Base-by-base conservation (phyloP, 2,888 invertebrate genomes). In the Cheilosia urbana region DNA sequence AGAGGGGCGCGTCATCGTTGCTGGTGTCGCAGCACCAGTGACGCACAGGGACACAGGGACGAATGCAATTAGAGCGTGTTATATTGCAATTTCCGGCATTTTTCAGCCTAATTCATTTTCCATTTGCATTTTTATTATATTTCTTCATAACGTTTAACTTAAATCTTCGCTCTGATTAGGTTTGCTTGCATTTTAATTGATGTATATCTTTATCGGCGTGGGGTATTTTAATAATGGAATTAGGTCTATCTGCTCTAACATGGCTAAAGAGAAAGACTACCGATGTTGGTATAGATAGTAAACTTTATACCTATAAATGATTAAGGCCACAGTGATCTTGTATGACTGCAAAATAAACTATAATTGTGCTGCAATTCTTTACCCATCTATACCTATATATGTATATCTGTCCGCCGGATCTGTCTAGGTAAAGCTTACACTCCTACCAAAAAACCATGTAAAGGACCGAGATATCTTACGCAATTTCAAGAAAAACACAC, bases 61-160 rank as follows among this genome's bases (percentile, higher is more conserved):
- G 60, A 75, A 45, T 75, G 55, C 60, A 75, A 62, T 80, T 73
- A 62, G 75, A 75, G 53, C 62, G 73, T 75, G 66, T 80, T 73
- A 75, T 80, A 75, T 66, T 75, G 75, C 66, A 62, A 68, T 75
- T 66, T 80, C 53, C 68, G 66, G 73, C 47, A 80, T 80, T 53
- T 60, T 66, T 53, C 45, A 53, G 53, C 62, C 69, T 34, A 21
- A 42, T 57, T 37, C 19, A 68, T 72, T 60, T 60, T 45, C 34
- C 21, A 40, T 51, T 65, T 40, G 60, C 24, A 37, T 45, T 21
- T 42, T 21, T 13, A 13, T 66, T 65, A 2, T 47, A 9, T 27
- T 27, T 13, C 15, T 45, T 51, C 5, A 15, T 45, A 51, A 37
- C 37, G 34, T 27, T 6, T 27, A 27, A 47, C 11, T 47, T 27